Base-by-base conservation (phyloP, 1,140 invertebrate species). In the Drosophila varians region DNA sequence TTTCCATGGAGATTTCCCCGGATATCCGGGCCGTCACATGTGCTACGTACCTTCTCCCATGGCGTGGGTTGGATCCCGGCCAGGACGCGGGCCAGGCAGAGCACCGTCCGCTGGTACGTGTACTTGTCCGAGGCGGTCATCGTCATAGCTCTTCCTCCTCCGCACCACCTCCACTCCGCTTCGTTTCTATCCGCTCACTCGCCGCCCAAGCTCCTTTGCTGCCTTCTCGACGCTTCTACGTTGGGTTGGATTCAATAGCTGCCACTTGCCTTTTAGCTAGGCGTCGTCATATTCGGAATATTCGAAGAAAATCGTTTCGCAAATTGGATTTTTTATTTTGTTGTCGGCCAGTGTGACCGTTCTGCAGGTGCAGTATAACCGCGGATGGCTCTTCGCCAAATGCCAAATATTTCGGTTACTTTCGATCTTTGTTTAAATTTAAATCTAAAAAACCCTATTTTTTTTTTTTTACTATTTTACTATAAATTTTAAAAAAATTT, bases 71-170 rank as follows among this genome's bases (percentile, higher is more conserved):
- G 94, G 42, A 98, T 94, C 57, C 94, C 94, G 14, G 96, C 96
- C 65, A 98, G 92, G 72, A 96, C 97, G 90, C 96, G 93, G 1
- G 97, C 97, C 80, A 98, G 93, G 92, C 97, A 96, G 90, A 97
- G 95, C 31, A 98, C 95, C 14, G 96, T 96, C 91, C 96, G 95
- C 75, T 95, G 95, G 91, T 97, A 98, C 92, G 97, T 97, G 74
- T 91, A 91, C 51, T 83, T 87, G 66, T 90, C 90, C 69, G 86
- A 83, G 82, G 82, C 82, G 68, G 72, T 86, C 80, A 86, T 86
- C 72, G 61, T 79, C 64, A 68, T 68, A n/a, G 53, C 16, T 18
- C 38, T 42, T 31, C 46, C 56, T 23, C 38, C 49, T 14, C 51
- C 23, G 8, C 26, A 14, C 12, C 11, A 14, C 4, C 58, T 9